These are phyloP conservation scores for Globodera ellingtonae DNA, from an alignment of 1,140 invertebrate genomes.

Conservation along the genomic window DNA sequence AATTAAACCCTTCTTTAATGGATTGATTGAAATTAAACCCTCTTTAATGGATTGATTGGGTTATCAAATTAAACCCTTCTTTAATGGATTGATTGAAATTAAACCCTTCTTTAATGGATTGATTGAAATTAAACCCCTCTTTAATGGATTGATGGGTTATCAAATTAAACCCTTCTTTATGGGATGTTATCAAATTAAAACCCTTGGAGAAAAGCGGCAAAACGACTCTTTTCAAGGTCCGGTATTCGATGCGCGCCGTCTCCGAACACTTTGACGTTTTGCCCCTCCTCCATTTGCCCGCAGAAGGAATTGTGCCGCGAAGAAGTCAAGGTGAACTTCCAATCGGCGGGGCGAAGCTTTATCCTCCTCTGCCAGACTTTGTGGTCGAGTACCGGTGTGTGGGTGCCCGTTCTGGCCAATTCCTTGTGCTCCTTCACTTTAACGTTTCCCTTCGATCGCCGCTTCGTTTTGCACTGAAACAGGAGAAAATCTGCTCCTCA, in stretches of 20 bases:
- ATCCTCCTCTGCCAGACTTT: conserved; percentile 15
- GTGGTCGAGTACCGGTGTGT: conserved; percentile 54
- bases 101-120: too few relatives aligned
- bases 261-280: conserved; percentile 61
- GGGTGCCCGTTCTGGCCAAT: conserved; percentile 60
- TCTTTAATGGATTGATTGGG: too few relatives aligned
- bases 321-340: conserved; percentile 34
- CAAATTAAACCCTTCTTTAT: conserved; percentile 20
- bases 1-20: too few relatives aligned
- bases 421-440: conserved; percentile 54
- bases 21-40: too few relatives aligned
- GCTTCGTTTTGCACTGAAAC: conserved; percentile 54
- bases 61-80: too few relatives aligned
- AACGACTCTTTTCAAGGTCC: conserved; percentile 27
- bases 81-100: too few relatives aligned
- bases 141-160: too few relatives aligned
- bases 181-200: too few relatives aligned
- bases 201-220: too few relatives aligned
- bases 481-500: conserved; percentile 61
- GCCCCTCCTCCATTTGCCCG: conserved; percentile 53
- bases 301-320: conserved; percentile 49
- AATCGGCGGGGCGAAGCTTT: not conserved
- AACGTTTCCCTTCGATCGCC: conserved; percentile 49
- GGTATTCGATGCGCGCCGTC: conserved; percentile 50
- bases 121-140: too few relatives aligned